A percentile compares a stretch with the other conserved stretches of the same genome.
Evolutionary conservation across 2,888 invertebrate genomes (phyloP).

Genomic region (Aquatica leii): DNA sequence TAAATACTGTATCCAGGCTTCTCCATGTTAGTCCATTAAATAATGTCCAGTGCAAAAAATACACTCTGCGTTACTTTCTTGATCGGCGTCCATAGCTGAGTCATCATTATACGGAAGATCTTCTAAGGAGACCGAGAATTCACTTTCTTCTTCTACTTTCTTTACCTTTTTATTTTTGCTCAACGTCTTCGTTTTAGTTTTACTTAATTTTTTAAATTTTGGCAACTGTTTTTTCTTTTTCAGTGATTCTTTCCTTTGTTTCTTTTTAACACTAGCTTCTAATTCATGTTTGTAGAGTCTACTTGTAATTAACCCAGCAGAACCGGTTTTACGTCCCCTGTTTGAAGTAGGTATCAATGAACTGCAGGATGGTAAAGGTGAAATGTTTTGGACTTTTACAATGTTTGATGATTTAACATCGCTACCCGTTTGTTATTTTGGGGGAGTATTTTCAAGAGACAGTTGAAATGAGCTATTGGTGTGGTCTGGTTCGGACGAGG

Average conservation of each 20-base stretch:
- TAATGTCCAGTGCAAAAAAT: neutral
- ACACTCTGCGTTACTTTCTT: neutral
- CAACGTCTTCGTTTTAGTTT: too few species aligned
- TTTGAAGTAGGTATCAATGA: constrained; percentile 8
- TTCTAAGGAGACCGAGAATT: neutral
- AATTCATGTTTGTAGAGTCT: neutral
- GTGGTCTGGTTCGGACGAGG: constrained; percentile 37
- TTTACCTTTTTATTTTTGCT: neutral
- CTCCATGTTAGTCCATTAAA: neutral
- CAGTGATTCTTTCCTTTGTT: neutral
- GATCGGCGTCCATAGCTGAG: neutral
- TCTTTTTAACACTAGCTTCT: constrained; percentile 1
- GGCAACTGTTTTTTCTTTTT: neutral
- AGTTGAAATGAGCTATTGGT: constrained; percentile 18
- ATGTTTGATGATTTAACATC: neutral
- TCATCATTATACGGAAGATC: neutral
- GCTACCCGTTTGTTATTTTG: neutral
- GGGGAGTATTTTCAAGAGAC: neutral
- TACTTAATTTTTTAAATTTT: neutral
- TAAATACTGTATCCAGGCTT: neutral
- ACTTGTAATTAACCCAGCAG: constrained; percentile 3
- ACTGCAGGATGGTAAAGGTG: constrained; percentile 8
- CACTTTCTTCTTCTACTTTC: neutral
- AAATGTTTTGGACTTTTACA: constrained; percentile 2
- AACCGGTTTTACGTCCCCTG: constrained; percentile 9